Percentiles rank a stretch among this genome's conserved stretches.
These are phyloP conservation scores for Seira musarum DNA, from an alignment of 2,888 invertebrate species.

Conservation along the genomic window DNA sequence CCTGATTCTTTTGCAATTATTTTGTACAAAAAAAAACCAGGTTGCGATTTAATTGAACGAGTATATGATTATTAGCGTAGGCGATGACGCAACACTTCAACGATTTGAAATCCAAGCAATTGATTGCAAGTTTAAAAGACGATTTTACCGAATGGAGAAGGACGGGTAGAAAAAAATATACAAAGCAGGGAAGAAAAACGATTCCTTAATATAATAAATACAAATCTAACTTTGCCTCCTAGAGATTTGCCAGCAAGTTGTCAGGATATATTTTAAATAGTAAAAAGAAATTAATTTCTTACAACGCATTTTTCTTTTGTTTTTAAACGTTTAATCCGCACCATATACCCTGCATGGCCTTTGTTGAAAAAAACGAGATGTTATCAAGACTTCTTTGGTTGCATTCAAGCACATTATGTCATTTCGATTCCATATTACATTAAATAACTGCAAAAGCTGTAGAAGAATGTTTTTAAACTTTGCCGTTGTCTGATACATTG, in stretches of 20 bases:
- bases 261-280: background rate
- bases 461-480: background rate
- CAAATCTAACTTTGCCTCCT: background rate
- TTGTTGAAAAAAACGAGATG: no score
- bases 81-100: background rate
- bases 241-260: background rate
- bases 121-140: background rate
- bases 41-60: background rate
- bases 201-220: background rate
- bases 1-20: conserved; percentile 8
- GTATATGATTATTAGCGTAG: background rate
- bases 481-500: background rate
- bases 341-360: no score
- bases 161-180: background rate
- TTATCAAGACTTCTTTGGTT: no score
- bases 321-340: background rate
- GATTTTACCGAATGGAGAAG: background rate
- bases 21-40: background rate
- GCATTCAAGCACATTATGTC: background rate
- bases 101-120: no score
- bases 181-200: background rate
- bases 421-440: background rate
- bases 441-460: background rate
- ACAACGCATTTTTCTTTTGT: background rate
- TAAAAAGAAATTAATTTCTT: background rate